Evolutionary conservation across 2,888 invertebrate species (phyloP), one percentile per base, ranked within the genome.

Genomic region (Lordiphosa andalusiaca): DNA sequence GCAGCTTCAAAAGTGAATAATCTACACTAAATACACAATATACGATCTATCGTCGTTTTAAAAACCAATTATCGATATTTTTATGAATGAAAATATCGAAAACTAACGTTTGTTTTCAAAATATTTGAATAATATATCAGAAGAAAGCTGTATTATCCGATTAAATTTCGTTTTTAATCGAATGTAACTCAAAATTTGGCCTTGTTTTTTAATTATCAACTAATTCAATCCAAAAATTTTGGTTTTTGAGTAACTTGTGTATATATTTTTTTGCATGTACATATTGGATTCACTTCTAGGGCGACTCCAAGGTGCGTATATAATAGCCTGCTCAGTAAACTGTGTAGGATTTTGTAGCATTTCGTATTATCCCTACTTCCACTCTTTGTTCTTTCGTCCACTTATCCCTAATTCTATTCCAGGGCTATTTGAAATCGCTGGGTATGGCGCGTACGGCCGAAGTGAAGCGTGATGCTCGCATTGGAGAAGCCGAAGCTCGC

Each of bases 361-460:
- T 37, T 16, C 5, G 41, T 46, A 6, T n/a, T 9, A 10, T 0
- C 10, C 25, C 10, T 30, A 33, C 16, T 13, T 25, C 12, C 5
- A 4, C 6, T 33, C n/a, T 13, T 12, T 6, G 7, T 7, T 1
- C 2, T n/a, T 44, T 4, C 6, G 10, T 10, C 21, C 44, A 16
- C 4, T 6, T 10, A 30, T 0, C 12, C 3, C 19, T 16, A 21
- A 16, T 25, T 53, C 9, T 21, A 16, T 73, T 70, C 6, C 60
- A 90, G 90, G 90, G 90, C 5, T 98, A 99, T 89, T 90, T 98
- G 65, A 95, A 95, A 92, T 96, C 98, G 52, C 91, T 99, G 83
- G 98, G 97, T 64, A 96, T 96, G 96, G 97, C 97, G 2, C 92
- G 97, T 71, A 98, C 97, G 0, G 97, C 97, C 0, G 97, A 98